Base-by-base conservation (phyloP, 2,888 invertebrate species). In the Tenodera sinensis region DNA sequence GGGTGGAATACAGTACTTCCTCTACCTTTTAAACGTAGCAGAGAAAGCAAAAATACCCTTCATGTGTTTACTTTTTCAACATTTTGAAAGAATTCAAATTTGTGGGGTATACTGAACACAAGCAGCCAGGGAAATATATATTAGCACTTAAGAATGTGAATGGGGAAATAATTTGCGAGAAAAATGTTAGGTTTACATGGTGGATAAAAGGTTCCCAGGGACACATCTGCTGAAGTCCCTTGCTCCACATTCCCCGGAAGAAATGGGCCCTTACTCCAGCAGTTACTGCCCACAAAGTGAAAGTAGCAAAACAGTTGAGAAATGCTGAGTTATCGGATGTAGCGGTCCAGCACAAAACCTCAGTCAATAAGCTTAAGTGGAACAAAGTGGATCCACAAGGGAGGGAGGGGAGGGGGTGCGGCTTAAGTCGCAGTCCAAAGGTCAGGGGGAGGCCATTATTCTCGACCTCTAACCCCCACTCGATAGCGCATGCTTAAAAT, bases 291-390 rank as follows among this genome's bases (percentile, higher is more conserved):
- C 54, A 71, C 54, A 42, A 71, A 71, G 54, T 71, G 54, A 71
- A 71, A 71, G 54, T 71, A 71, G 54, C 54, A 71, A 71, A 71
- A 71, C 54, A 71, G 54, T 71, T 71, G 54, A 71, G 54, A 71
- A 71, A 71, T 71, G 20, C 54, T 71, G 54, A 71, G 54, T 71
- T 71, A 71, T 71, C 54, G 54, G 54, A 71, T 71, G 54, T 71
- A 20, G 54, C 25, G 20, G 54, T 71, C 54, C 25, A 25, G 20
- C 54, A 25, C 54, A 71, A 71, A 71, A 30, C 81, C 86, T 81
- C 42, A 86, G 81, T 81, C 86, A 86, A 87, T 87, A 87, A 87
- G 87, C 87, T 87, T 87, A 87, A 87, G 87, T 87, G 87, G 83
- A 71, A 71, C 54, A 71, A 71, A 54, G 54, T 54, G 54, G 54